Evolutionary conservation across 2,797 vertebrate species (phyloP), one percentile per base, ranked within the genome.

Genomic region (Acestrorhynchus altus): DNA sequence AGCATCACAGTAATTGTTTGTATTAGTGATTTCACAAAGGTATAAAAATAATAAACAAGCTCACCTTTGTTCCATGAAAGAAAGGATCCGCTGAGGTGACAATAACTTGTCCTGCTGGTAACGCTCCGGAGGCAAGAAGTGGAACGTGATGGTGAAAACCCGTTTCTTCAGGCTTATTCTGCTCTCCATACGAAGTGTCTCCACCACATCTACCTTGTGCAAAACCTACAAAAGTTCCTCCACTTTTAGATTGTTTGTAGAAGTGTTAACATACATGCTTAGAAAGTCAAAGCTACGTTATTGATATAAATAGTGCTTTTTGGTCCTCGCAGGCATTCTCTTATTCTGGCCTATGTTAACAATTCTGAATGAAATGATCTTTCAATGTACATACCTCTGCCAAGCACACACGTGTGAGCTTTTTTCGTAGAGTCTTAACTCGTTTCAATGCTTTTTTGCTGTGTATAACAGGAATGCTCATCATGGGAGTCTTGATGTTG

Each of bases 401-500:
- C 47, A 99, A 83, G 88, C 93, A 96, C 66, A 98, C 96, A 22
- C 94, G 94, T 13, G 93, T 93, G 46, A 99, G 93, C 49, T 90
- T 89, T 82, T 96, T 98, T 72, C 94, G 95, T 24, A 99, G 95
- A 0, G 61, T 92, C 47, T 94, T 95, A 39, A 93, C 96, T 42
- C 80, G 95, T 86, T 94, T 96, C 84, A 95, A 68, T 16, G 97
- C 96, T 63, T 89, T 96, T 88, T 87, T 96, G 87, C 83, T 96
- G 86, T 77, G 91, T 7, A 96, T 67, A 72, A 99, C 96, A 0
- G 98, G 98, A 67, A 98, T 90, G 0, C 95, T 96, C 98, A 99
- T 98, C 92, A 94, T 98, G 0, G 98, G 98, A 0, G 98, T 99
- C 90, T 99, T 97, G 83, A 99, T 99, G 66, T 93, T 96, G 72